Conservation (phyloP, 2,888 invertebrate species). For the Drosophila nr. medialis region DNA sequence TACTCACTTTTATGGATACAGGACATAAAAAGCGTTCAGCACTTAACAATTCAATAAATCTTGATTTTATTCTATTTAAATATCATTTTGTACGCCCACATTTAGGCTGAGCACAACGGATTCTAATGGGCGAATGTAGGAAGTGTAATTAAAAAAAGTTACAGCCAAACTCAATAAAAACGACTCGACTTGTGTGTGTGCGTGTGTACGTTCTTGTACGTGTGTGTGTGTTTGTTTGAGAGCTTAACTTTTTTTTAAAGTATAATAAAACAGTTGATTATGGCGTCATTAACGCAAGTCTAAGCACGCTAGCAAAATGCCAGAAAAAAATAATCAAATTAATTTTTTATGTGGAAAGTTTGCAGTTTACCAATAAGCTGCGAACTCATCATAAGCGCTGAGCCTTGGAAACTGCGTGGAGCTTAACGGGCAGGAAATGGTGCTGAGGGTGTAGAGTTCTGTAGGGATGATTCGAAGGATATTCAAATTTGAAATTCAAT, state of each 20-base stretch:
- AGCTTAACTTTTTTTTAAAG: slow-evolving; percentile 72
- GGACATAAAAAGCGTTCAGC: slow-evolving; percentile 32
- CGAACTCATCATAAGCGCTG: slow-evolving; percentile 69
- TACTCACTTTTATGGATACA: slow-evolving; percentile 18
- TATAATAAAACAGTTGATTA: slow-evolving; percentile 80
- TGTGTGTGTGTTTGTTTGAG: slow-evolving; percentile 21
- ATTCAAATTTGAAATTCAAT: slow-evolving; percentile 77
- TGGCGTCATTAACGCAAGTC: slow-evolving; percentile 74
- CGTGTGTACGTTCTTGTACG: background rate
- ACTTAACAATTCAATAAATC: slow-evolving; percentile 51
- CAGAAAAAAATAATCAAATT: slow-evolving; percentile 71
- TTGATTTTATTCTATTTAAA: slow-evolving; percentile 52
- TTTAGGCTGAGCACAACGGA: slow-evolving; percentile 13
- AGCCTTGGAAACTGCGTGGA: slow-evolving; percentile 33
- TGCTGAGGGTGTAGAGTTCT: background rate
- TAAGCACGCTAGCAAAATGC: slow-evolving; percentile 42
- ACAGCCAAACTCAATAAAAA: slow-evolving; percentile 54
- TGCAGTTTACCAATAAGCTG: slow-evolving; percentile 67
- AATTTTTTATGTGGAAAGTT: slow-evolving; percentile 78
- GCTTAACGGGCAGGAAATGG: slow-evolving; percentile 46
- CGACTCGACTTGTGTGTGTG: slow-evolving; percentile 39
- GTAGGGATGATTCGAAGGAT: slow-evolving; percentile 36
- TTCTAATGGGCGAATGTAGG: slow-evolving; percentile 25
- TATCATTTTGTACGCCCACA: slow-evolving; percentile 25
- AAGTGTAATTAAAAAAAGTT: slow-evolving; percentile 72